A percentile compares a stretch with the other conserved stretches of the same genome.
These are phyloP conservation scores for Cavia aperea DNA, from an alignment of 2,113 vertebrate genomes.

Conservation along the genomic window DNA sequence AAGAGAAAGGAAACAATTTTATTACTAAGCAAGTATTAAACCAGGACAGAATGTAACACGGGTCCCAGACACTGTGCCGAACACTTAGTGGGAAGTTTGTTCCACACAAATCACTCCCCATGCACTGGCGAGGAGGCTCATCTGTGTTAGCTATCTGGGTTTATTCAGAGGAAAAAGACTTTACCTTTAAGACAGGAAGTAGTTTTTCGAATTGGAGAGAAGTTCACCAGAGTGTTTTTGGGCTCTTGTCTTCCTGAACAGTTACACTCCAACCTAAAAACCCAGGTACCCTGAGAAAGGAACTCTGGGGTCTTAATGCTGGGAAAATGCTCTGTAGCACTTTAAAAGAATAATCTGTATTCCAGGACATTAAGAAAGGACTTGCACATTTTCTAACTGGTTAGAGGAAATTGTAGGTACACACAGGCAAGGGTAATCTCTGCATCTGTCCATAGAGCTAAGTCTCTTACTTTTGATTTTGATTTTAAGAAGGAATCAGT, in stretches of 20 bases:
- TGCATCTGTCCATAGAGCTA: too few relatives aligned
- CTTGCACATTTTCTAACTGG: background rate
- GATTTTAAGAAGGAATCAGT: background rate
- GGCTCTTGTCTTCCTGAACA: background rate
- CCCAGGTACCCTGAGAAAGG: background rate
- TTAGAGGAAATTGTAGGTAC: too few relatives aligned
- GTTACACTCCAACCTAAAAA: too few relatives aligned
- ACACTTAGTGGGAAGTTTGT: background rate
- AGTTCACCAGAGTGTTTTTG: background rate
- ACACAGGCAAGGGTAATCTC: too few relatives aligned
- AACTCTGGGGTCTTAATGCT: background rate
- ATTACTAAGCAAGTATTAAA: background rate
- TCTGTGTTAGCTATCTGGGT: background rate
- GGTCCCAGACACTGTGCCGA: background rate
- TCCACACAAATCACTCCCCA: fast-evolving
- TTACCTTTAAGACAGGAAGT: background rate
- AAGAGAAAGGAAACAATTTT: too few relatives aligned
- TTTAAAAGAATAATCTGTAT: background rate
- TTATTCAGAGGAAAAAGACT: background rate
- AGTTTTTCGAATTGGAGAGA: background rate
- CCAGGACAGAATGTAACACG: too few relatives aligned
- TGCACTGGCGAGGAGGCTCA: too few relatives aligned
- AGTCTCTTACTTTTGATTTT: background rate
- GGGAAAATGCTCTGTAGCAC: background rate
- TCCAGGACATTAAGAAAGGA: background rate